These are phyloP conservation scores for Latrodectus geometricus DNA, from an alignment of 1,140 invertebrate genomes.

Conservation along the genomic window DNA sequence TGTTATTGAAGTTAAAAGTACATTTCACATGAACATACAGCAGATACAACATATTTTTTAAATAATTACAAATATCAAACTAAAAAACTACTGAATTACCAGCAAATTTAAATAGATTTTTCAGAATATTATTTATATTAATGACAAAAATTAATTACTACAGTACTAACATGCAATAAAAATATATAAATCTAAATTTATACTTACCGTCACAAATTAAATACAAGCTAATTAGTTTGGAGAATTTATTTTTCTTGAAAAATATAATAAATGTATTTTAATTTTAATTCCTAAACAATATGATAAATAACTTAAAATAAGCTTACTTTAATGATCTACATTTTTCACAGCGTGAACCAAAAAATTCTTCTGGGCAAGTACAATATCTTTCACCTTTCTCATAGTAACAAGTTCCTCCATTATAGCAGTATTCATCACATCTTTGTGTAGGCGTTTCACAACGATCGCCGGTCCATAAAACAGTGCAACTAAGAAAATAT, in stretches of 20 bases:
- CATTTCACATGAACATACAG: too few species aligned
- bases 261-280: neutral
- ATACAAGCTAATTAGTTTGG: slow-evolving; percentile 18
- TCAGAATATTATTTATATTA: too few species aligned
- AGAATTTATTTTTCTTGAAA: neutral
- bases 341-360: slow-evolving; percentile 67
- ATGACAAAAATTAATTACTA: too few species aligned
- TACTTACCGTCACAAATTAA: neutral
- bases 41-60: too few species aligned
- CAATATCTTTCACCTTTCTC: slow-evolving; percentile 67
- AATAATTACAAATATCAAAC: too few species aligned
- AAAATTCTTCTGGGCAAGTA: slow-evolving; percentile 70
- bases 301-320: neutral
- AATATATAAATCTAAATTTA: too few species aligned
- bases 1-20: too few species aligned
- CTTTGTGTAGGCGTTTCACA: slow-evolving; percentile 75
- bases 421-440: slow-evolving; percentile 73
- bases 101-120: too few species aligned
- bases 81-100: too few species aligned
- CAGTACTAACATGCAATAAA: too few species aligned
- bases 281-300: neutral
- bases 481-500: slow-evolving; percentile 73
- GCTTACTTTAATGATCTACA: slow-evolving; percentile 61
- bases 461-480: slow-evolving; percentile 76
- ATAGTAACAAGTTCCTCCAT: slow-evolving; percentile 73